Base-by-base conservation (phyloP, 2,113 vertebrate genomes). In the Manacus vitellinus region DNA sequence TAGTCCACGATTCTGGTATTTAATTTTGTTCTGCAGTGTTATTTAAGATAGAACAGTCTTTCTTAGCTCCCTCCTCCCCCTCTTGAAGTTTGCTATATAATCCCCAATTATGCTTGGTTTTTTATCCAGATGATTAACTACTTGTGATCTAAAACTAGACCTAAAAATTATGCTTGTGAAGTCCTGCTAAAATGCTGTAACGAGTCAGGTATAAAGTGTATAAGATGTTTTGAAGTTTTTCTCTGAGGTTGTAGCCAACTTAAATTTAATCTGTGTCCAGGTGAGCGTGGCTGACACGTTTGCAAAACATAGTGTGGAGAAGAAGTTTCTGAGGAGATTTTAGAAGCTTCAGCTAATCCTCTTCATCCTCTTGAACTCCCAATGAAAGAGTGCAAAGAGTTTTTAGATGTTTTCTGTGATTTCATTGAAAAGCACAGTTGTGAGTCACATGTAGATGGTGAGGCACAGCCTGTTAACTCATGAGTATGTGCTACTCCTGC, bases 291-390 rank as follows among this genome's bases (percentile, higher is more conserved):
- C 4, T 85, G 68, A 4, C 1, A 1, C 1, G 2, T 37, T 28
- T 30, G 22, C 37, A 39, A 30, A 61, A 51, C 33, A 0, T 0
- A 6, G 5, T 0, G 0, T 19, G 28, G 14, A 14, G 39, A 37
- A 74, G 30, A 56, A 67, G 16, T 43, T 77, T 51, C 37, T 80
- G 62, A n/a, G 67, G 46, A 49, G 30, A 6, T 44, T 49, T 49
- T 9, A 47, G 51, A 51, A 22, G 31, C 71, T 94, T 31, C 19
- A 43, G 46, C 14, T 76, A 24, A 83, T 73, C n/a, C 30, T 33
- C 31, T 62, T 22, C 49, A 6, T 52, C 4, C 59, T 71, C 33
- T 41, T 3, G 41, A 79, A 12, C 61, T 73, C 72, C 71, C 55
- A 19, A 0, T 5, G 24, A 12, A 17, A 41, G 46, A 17, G 41